These are phyloP conservation scores for Tetramorium simillimum DNA, from an alignment of 1,140 invertebrate genomes.

Conservation along the genomic window DNA sequence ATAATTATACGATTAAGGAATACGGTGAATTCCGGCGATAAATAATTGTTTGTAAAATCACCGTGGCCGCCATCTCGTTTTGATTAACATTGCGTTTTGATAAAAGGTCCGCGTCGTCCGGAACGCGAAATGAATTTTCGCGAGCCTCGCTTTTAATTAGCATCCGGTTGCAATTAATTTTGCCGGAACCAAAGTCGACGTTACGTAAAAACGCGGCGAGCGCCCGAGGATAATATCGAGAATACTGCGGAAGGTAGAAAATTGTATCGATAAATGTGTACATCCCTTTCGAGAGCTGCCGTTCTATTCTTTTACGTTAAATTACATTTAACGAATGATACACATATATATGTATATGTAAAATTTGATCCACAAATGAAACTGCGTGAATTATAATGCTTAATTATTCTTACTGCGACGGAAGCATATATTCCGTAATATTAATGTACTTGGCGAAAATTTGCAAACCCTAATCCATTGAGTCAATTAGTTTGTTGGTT, in stretches of 20 bases:
- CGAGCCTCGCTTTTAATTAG: constrained; percentile 44
- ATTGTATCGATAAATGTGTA: constrained; percentile 1
- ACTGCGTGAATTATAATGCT: not conserved
- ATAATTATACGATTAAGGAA: constrained; percentile 31
- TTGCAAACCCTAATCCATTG: not conserved
- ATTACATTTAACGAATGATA: not conserved
- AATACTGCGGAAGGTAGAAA: constrained; percentile 22
- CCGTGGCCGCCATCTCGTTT: not conserved
- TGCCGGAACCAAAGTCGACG: constrained; percentile 1
- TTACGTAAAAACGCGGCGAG: constrained; percentile 18
- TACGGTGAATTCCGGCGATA: not conserved
- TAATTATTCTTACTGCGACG: not conserved
- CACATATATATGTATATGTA: not conserved
- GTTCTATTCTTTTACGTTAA: not conserved
- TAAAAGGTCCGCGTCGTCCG: not conserved
- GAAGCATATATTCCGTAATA: too few relatives aligned
- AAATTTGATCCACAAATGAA: not conserved
- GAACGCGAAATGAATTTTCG: constrained; percentile 49
- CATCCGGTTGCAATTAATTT: constrained; percentile 43
- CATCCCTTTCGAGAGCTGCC: not conserved
- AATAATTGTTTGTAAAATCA: constrained; percentile 41
- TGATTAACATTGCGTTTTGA: constrained; percentile 22
- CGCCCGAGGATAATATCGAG: constrained; percentile 15
- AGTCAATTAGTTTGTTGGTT: not conserved
- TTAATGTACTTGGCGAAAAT: not conserved